Conservation (phyloP, 1,140 invertebrate species). For the Cryptotermes secundus region DNA sequence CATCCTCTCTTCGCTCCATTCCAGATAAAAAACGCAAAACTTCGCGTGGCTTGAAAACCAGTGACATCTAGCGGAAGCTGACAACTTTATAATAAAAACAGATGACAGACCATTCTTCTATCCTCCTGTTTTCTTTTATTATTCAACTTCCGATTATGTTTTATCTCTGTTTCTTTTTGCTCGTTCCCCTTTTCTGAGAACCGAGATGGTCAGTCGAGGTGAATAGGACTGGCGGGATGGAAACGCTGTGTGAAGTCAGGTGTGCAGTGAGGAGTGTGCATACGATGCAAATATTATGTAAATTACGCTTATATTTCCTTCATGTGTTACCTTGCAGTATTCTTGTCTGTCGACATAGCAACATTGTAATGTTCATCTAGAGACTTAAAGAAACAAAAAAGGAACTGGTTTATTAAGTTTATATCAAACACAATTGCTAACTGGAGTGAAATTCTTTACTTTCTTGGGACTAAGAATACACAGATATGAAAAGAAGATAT, state of each 20-base stretch:
- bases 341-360: background rate
- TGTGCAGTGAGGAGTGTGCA: background rate
- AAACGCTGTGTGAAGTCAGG: background rate
- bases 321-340: background rate
- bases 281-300: background rate
- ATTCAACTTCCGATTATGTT: conserved; percentile 15
- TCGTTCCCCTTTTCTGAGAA: background rate
- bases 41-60: background rate
- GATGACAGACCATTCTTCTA: conserved; percentile 12
- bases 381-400: background rate
- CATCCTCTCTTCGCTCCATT: background rate
- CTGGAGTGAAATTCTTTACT: no score
- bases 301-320: background rate
- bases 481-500: no score
- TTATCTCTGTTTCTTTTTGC: background rate
- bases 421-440: background rate
- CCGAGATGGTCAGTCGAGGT: background rate
- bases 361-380: background rate
- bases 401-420: background rate
- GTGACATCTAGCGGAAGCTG: conserved; percentile 13
- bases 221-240: background rate
- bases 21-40: conserved; percentile 4
- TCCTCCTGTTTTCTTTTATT: conserved; percentile 15
- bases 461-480: no score
- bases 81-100: conserved; percentile 9